Percentiles rank a stretch among this genome's conserved stretches.
These are phyloP conservation scores for Drosophila yooni DNA, from an alignment of 2,888 invertebrate genomes.

Conservation along the genomic window DNA sequence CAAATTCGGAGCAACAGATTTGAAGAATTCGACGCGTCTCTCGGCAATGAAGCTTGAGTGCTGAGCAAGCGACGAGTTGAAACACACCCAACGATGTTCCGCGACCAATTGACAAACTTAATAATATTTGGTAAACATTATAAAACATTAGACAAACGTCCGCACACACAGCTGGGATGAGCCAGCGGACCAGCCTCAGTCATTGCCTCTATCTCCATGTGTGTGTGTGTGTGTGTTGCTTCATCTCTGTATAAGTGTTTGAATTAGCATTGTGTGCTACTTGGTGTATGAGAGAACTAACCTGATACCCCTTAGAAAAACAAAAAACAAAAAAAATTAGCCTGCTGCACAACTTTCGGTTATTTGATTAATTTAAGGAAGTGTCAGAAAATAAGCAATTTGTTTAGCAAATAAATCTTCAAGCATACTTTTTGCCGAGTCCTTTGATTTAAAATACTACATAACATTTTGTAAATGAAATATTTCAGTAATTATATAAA, in stretches of 20 bases:
- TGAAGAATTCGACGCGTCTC: conserved; percentile 62
- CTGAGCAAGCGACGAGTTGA: conserved; percentile 74
- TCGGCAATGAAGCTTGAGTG: conserved; percentile 42
- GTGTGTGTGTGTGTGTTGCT: conserved; percentile 11
- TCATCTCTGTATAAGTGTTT: conserved; percentile 16
- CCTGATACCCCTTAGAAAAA: conserved; percentile 45
- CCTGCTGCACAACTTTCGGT: conserved; percentile 30
- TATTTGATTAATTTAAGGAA: conserved; percentile 34
- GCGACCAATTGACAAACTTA: conserved; percentile 82
- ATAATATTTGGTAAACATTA: conserved; percentile 83
- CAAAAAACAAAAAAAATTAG: conserved; percentile 8
- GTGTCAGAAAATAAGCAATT: conserved; percentile 10
- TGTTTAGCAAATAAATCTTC: background rate
- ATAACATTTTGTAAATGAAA: background rate
- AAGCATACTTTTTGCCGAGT: background rate
- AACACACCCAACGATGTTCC: conserved; percentile 84
- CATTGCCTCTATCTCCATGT: conserved; percentile 14
- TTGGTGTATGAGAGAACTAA: conserved; percentile 18
- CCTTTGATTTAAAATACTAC: background rate
- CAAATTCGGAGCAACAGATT: conserved; percentile 37
- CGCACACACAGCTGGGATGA: conserved; percentile 17
- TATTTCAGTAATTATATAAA: background rate
- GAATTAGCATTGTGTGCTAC: conserved; percentile 29
- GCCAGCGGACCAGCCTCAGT: conserved; percentile 37
- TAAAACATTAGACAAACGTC: conserved; percentile 77